A percentile compares a stretch with the other conserved stretches of the same genome.
These are phyloP conservation scores for Arctia plantaginis DNA, from an alignment of 2,888 invertebrate genomes.

Conservation along the genomic window DNA sequence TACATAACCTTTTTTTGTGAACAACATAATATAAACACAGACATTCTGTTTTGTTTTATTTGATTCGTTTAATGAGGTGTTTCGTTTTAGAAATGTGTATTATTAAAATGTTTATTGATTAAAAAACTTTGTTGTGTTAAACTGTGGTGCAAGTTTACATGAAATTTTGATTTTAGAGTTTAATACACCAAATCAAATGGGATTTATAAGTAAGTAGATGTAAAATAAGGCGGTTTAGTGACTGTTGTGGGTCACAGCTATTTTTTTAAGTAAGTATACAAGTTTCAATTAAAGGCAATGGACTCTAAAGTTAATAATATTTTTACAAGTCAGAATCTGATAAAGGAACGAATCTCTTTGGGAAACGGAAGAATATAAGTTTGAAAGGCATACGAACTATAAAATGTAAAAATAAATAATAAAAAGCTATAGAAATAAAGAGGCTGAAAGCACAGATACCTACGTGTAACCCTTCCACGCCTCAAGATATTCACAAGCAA, in stretches of 20 bases:
- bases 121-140: background rate
- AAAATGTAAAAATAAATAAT: too few species aligned
- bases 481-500: background rate
- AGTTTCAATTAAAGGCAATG: background rate
- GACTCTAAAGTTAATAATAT: too few species aligned
- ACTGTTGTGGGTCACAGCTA: background rate
- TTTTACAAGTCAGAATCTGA: too few species aligned
- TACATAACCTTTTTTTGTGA: constrained; percentile 10
- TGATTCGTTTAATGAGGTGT: constrained; percentile 1
- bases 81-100: background rate
- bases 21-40: background rate
- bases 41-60: background rate
- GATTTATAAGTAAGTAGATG: background rate
- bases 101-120: background rate
- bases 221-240: background rate
- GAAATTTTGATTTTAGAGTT: background rate
- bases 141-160: background rate
- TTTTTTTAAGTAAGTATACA: background rate
- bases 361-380: too few species aligned
- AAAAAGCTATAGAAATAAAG: background rate
- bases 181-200: background rate
- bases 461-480: background rate
- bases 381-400: too few species aligned
- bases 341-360: too few species aligned
- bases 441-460: background rate